Evolutionary conservation across 2,888 invertebrate genomes (phyloP).

Genomic region (Ligdia adustata): DNA sequence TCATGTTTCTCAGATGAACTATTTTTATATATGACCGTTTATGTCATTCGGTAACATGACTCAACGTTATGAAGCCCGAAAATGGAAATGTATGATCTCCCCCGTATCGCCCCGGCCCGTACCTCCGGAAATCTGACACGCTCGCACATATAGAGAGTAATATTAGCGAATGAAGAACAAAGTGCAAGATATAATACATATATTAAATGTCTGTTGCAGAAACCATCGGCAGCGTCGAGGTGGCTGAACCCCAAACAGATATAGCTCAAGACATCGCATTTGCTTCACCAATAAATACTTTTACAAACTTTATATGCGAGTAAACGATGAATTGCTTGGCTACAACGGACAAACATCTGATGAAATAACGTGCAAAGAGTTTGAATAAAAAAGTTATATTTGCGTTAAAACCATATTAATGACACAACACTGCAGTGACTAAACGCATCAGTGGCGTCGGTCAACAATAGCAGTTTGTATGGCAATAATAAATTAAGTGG

Average conservation of each 20-base stretch:
- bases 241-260: conserved; percentile 72
- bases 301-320: conserved; percentile 49
- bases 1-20: conserved; percentile 14
- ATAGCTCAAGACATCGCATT: conserved; percentile 63
- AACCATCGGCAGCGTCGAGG: conserved; percentile 60
- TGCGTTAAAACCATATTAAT: conserved; percentile 10
- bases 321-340: conserved; percentile 30
- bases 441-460: conserved; percentile 19
- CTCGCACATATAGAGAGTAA: conserved; percentile 10
- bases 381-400: conserved; percentile 1
- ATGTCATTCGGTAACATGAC: conserved; percentile 19
- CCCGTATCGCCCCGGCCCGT: conserved; percentile 9
- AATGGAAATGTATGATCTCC: conserved; percentile 15
- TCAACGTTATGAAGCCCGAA: conserved; percentile 19
- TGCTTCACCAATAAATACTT: conserved; percentile 45
- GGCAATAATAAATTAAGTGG: conserved; percentile 74
- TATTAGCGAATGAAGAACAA: conserved; percentile 14
- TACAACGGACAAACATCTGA: conserved; percentile 15
- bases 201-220: conserved; percentile 45
- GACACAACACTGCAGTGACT: conserved; percentile 22
- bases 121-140: conserved; percentile 26
- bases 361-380: conserved; percentile 14
- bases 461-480: conserved; percentile 51
- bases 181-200: conserved; percentile 14
- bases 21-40: conserved; percentile 22